A percentile compares a stretch with the other conserved stretches of the same genome.
phyloP scores from a whole-genome alignment of 2,888 invertebrate genomes.

The Quadriops clusia region DNA sequence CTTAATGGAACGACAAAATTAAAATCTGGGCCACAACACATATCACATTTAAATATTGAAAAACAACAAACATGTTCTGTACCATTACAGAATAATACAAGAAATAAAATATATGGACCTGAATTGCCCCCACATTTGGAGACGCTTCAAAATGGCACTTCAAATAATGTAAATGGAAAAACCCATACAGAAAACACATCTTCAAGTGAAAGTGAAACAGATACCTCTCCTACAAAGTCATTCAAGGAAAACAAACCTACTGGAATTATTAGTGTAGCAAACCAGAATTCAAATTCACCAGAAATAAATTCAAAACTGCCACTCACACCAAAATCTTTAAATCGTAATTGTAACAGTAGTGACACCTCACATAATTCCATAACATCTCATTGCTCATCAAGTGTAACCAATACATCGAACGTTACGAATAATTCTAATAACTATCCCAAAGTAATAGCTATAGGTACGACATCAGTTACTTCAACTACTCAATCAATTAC shows the following conservation, averaged over 20 bases:
- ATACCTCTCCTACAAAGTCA: slow-evolving; percentile 8
- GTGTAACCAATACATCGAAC: slow-evolving; percentile 13
- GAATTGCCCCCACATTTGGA: slow-evolving; percentile 27
- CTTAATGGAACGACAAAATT: slow-evolving; percentile 12
- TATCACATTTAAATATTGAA: too few relatives aligned
- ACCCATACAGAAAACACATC: slow-evolving; percentile 12
- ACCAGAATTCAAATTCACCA: neutral
- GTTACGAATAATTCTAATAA: slow-evolving; percentile 4
- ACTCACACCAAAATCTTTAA: too few relatives aligned
- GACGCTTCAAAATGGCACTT: slow-evolving; percentile 15
- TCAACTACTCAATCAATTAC: slow-evolving; percentile 14
- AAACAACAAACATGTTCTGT: too few relatives aligned
- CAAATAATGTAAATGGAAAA: slow-evolving; percentile 17
- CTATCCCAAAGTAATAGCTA: slow-evolving; percentile 10
- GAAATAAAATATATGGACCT: slow-evolving; percentile 31
- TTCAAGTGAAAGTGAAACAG: slow-evolving; percentile 21
- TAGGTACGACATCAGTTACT: slow-evolving; percentile 4
- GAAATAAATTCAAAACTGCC: too few relatives aligned
- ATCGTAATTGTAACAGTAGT: too few relatives aligned
- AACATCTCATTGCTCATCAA: too few relatives aligned
- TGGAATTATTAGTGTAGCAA: too few relatives aligned
- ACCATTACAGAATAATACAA: slow-evolving; percentile 25
- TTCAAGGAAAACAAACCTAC: too few relatives aligned
- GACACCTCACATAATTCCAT: too few relatives aligned
- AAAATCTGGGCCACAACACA: too few relatives aligned